phyloP scores from a whole-genome alignment of 2,113 vertebrate species.

The Meleagris gallopavo region DNA sequence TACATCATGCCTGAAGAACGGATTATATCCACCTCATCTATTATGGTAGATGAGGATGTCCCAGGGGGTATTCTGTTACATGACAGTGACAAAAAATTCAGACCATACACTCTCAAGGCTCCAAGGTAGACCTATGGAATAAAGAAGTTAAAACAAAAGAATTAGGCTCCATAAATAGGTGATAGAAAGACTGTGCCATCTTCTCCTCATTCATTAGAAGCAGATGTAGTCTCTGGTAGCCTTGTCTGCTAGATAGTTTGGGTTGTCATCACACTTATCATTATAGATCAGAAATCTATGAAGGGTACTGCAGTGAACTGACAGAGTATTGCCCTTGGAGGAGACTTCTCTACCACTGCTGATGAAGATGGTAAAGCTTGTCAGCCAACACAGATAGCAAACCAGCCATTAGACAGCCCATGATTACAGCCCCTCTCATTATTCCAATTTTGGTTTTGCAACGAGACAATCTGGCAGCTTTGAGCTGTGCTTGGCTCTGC shows the following conservation, averaged over 20 bases:
- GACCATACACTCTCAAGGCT: background rate
- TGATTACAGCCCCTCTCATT: slow-evolving; percentile 35
- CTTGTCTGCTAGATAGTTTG: background rate
- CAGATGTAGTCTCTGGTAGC: background rate
- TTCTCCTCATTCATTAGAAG: background rate
- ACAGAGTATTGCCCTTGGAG: accelerated
- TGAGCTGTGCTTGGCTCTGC: slow-evolving; percentile 9
- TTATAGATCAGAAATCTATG: background rate
- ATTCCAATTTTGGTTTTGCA: slow-evolving; percentile 57
- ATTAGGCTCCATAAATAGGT: background rate
- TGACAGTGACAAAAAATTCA: background rate
- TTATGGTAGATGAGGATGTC: background rate
- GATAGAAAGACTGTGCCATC: background rate
- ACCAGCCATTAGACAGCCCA: background rate
- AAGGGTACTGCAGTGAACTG: background rate
- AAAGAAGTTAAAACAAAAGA: background rate
- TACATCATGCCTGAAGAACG: accelerated
- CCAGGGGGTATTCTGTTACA: background rate
- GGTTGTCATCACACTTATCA: background rate
- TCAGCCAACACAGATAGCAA: background rate
- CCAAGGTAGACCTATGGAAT: background rate
- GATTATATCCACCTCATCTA: background rate
- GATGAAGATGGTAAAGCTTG: background rate
- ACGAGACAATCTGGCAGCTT: slow-evolving; percentile 48
- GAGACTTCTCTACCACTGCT: background rate